Evolutionary conservation across 1,140 invertebrate species (phyloP).

Genomic region (Sarcophaga peregrina): DNA sequence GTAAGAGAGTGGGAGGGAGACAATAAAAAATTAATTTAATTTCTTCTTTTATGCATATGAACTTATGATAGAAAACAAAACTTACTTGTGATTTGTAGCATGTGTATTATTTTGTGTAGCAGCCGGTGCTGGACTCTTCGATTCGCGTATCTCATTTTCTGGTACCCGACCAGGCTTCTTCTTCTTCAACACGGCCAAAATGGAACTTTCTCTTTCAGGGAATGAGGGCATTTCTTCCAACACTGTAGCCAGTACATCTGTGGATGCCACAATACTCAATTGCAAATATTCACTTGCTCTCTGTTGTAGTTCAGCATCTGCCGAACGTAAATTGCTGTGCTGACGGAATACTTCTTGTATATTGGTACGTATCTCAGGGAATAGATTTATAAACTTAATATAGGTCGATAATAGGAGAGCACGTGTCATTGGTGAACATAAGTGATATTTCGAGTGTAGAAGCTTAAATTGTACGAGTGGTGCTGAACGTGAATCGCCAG

Average conservation of each 20-base stretch:
- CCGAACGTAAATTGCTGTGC: slow-evolving; percentile 95
- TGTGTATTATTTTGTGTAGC: slow-evolving; percentile 63
- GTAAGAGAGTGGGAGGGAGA: not conserved
- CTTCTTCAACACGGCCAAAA: slow-evolving; percentile 97
- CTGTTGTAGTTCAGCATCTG: slow-evolving; percentile 98
- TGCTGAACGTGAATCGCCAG: slow-evolving; percentile 96
- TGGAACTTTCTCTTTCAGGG: slow-evolving; percentile 97
- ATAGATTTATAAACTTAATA: slow-evolving; percentile 99
- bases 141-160: slow-evolving; percentile 84
- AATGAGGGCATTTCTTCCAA: slow-evolving; percentile 99
- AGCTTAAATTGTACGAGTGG: slow-evolving; percentile 96
- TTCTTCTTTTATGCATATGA: slow-evolving; percentile 9
- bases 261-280: slow-evolving; percentile 93
- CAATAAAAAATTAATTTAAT: not conserved
- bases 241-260: slow-evolving; percentile 97
- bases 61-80: slow-evolving; percentile 41
- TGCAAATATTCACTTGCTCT: slow-evolving; percentile 98
- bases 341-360: slow-evolving; percentile 97
- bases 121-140: slow-evolving; percentile 80
- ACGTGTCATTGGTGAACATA: slow-evolving; percentile 96
- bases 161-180: slow-evolving; percentile 94
- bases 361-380: slow-evolving; percentile 96
- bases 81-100: slow-evolving; percentile 68
- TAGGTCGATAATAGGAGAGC: slow-evolving; percentile 97
- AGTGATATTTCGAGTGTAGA: slow-evolving; percentile 97